Evolutionary conservation across 1,140 invertebrate species (phyloP).

Genomic region (Dryas iulia): DNA sequence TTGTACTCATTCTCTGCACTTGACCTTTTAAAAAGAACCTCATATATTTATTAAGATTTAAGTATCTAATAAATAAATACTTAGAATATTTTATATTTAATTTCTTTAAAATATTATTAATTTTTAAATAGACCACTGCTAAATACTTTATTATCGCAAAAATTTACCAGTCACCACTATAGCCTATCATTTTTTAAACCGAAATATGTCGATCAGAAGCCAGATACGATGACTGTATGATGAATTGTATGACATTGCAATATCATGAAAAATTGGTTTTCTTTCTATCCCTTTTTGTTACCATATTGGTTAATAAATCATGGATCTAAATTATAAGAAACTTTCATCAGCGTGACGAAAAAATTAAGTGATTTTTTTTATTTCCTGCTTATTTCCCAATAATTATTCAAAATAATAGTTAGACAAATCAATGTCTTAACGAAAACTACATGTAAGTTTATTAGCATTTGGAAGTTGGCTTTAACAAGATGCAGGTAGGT

Average conservation of each 20-base stretch:
- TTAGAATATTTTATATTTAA: neutral
- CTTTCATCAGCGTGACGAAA: neutral
- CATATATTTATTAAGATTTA: neutral
- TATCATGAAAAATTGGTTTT: slow-evolving; percentile 9
- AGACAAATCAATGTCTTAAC: no score
- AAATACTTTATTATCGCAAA: neutral
- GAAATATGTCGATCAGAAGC: slow-evolving; percentile 14
- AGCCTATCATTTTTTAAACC: slow-evolving; percentile 6
- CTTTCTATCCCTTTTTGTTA: slow-evolving; percentile 1
- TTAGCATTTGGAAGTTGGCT: no score
- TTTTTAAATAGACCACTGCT: neutral
- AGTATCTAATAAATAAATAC: neutral
- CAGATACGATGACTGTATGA: slow-evolving; percentile 15
- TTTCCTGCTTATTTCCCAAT: no score
- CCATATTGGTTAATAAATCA: slow-evolving; percentile 5
- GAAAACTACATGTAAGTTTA: no score
- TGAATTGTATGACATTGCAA: slow-evolving; percentile 11
- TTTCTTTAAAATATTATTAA: neutral
- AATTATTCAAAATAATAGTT: no score
- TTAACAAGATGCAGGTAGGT: no score
- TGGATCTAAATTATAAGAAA: neutral
- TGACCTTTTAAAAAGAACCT: neutral
- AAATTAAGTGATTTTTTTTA: neutral
- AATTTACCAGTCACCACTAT: neutral
- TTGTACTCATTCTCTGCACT: neutral